Percentiles rank a stretch among this genome's conserved stretches.
Conservation (phyloP, 2,888 invertebrate genomes). For the Caenorhabditis sinica region DNA sequence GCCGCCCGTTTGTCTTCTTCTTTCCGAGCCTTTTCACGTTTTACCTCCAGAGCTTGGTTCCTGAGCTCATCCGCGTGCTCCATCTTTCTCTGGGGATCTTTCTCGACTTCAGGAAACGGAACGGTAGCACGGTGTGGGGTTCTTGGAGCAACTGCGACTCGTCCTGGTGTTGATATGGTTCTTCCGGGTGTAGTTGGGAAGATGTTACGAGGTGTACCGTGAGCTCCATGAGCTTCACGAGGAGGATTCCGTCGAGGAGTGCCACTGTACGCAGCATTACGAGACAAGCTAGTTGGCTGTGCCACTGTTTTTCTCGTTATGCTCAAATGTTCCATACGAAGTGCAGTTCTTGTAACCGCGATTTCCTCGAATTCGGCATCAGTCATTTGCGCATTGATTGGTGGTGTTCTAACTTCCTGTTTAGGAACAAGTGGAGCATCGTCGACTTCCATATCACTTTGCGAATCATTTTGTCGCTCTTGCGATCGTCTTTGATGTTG, state of each 20-base stretch:
- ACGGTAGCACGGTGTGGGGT: slow-evolving; percentile 24
- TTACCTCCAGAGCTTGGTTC: slow-evolving; percentile 22
- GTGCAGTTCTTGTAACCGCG: slow-evolving; percentile 24
- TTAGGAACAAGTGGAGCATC: not conserved
- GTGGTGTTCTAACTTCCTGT: slow-evolving; percentile 15
- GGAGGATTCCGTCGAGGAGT: slow-evolving; percentile 34
- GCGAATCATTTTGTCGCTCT: not conserved
- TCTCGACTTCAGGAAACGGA: not conserved
- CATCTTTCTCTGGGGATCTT: slow-evolving; percentile 5
- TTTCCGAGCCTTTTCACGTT: slow-evolving; percentile 33
- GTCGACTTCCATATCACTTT: slow-evolving; percentile 11
- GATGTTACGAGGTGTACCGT: slow-evolving; percentile 41
- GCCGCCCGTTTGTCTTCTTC: slow-evolving; percentile 33
- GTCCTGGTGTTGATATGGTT: not conserved
- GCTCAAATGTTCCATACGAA: slow-evolving; percentile 45
- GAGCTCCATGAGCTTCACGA: slow-evolving; percentile 14
- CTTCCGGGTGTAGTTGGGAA: slow-evolving; percentile 19
- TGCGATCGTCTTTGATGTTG: not conserved
- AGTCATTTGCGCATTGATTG: slow-evolving; percentile 34
- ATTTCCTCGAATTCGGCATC: slow-evolving; percentile 44
- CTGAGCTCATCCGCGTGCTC: slow-evolving; percentile 50
- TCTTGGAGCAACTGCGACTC: not conserved
- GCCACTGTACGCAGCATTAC: not conserved
- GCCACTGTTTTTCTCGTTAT: slow-evolving; percentile 24
- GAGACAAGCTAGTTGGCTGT: not conserved